Base-by-base conservation (phyloP, 2,888 invertebrate species). In the Mesorhabditis belari region DNA sequence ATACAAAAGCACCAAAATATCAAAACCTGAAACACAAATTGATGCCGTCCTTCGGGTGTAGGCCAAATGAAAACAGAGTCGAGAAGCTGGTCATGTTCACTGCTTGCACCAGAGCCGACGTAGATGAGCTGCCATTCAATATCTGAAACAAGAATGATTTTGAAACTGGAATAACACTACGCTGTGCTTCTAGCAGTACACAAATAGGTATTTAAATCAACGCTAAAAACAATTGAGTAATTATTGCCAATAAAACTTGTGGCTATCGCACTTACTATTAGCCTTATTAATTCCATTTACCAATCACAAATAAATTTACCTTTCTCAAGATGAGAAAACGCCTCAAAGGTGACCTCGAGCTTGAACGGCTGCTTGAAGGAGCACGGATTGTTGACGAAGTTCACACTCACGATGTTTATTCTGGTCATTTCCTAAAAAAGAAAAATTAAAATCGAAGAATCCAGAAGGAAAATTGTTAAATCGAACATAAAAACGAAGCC, bases 51-150 rank as follows among this genome's bases (percentile, higher is more conserved):
- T 81, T 95, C 95, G 0, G 95, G 93, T 59, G 98, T 91, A 0
- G 96, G 98, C 0, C 96, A 98, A 0, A 98, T 96, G 80, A 92
- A 91, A 49, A 96, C 95, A 0, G 94, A 93, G 82, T 98, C 98
- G 74, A 98, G 85, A 35, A 91, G 88, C 83, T 98, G 96, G 82
- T 98, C 98, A 80, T 92, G 88, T 66, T 93, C 67, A 5, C 61
- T 55, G 4, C 67, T 65, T 12, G 63, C 63, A 21, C 66, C 67
- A 17, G 71, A 94, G 2, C 96, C 96, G 3, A 98, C 98, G 84
- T 98, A 98, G 63, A 96, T 94, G 87, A 98, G 92, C 84, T 94
- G 95, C 96, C 98, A 98, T 86, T 99, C 98, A 64, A 99, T 85
- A 86, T 98, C 98, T 88, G 85, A 79, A 84, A 83, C n/a, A n/a